phyloP scores from a whole-genome alignment of 2,797 vertebrate genomes.

The Eurystomus glaucurus region DNA sequence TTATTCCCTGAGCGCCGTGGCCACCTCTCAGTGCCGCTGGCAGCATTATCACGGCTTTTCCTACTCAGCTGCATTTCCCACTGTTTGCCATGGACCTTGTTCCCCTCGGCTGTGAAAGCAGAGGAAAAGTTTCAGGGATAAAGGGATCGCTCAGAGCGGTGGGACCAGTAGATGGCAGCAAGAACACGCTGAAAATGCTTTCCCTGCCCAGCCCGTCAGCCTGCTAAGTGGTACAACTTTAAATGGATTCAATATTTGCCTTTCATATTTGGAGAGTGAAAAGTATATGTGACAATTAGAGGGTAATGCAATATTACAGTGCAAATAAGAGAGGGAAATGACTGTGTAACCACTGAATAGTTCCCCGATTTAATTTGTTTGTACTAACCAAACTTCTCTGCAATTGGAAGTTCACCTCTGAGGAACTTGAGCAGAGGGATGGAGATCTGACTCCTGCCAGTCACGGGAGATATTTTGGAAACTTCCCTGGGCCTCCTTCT shows the following conservation, averaged over 20 bases:
- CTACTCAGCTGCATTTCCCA: neutral
- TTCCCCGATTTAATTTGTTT: conserved; percentile 62
- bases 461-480: neutral
- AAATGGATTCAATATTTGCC: conserved; percentile 60
- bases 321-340: conserved; percentile 61
- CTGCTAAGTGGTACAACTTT: neutral
- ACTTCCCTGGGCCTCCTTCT: neutral
- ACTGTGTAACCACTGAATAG: conserved; percentile 51
- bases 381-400: conserved; percentile 43
- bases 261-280: conserved; percentile 72
- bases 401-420: neutral
- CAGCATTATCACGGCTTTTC: neutral
- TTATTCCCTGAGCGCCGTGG: neutral
- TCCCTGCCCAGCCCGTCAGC: neutral
- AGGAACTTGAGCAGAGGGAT: neutral
- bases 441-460: neutral
- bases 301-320: conserved; percentile 72
- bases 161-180: conserved; percentile 80
- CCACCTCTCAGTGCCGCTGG: neutral
- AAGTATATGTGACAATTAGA: conserved; percentile 72
- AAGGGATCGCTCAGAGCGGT: neutral
- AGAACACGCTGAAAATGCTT: conserved; percentile 60
- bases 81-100: neutral
- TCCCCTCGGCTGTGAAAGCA: neutral
- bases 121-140: neutral